phyloP scores from a whole-genome alignment of 1,140 invertebrate genomes.

The Drosophila tani region DNA sequence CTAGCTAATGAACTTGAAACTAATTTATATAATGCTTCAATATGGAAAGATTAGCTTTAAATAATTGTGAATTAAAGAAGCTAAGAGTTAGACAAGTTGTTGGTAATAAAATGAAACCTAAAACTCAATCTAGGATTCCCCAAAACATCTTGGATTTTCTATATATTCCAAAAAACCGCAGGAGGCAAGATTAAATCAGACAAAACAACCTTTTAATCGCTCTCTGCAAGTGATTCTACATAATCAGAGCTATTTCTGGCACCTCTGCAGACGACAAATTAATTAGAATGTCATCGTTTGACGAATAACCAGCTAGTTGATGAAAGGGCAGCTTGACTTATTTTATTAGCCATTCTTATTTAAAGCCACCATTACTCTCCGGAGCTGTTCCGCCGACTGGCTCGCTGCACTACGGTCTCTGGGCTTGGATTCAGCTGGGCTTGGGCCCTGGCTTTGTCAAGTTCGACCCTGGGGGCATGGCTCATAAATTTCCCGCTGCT shows the following conservation, averaged over 20 bases:
- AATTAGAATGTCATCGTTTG: neutral
- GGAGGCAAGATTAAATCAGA: neutral
- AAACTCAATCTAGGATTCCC: neutral
- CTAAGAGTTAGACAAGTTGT: neutral
- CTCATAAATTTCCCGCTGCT: conserved; percentile 76
- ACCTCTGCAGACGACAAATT: neutral
- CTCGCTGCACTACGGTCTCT: conserved; percentile 20
- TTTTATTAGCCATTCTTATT: conserved; percentile 8
- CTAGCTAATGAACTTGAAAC: neutral
- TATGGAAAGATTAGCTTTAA: no score
- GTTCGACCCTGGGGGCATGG: conserved; percentile 66
- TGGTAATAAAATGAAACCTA: neutral
- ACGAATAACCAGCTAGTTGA: neutral
- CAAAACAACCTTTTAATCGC: neutral
- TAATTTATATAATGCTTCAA: no score
- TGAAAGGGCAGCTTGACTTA: conserved; percentile 17
- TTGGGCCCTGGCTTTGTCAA: conserved; percentile 59
- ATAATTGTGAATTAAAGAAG: neutral
- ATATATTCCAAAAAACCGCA: neutral
- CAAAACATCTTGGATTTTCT: neutral
- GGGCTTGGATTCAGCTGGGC: conserved; percentile 15
- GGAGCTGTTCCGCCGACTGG: conserved; percentile 24
- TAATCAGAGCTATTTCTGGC: neutral
- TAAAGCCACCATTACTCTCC: conserved; percentile 11
- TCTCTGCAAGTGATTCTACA: neutral